Base-by-base conservation (phyloP, 2,797 vertebrate genomes). In the Leptodactylus fallax region DNA sequence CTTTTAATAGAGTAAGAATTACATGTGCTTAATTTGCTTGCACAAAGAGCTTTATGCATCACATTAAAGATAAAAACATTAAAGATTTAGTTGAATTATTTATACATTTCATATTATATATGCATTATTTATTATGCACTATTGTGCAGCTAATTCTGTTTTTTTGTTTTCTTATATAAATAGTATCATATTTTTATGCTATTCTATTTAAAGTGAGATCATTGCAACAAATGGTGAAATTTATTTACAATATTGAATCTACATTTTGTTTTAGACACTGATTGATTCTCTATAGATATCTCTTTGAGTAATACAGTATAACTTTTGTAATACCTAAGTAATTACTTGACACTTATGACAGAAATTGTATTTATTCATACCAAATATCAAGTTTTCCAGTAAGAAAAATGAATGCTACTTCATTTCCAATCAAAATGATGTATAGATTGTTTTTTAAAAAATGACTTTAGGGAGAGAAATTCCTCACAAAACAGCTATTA, bases 361-460 rank as follows among this genome's bases (percentile, higher is more conserved):
- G 61, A 78, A 84, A 84, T 79, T 79, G 45, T 58, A 79, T 83
- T 87, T 74, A 87, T 83, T 83, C 27, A 76, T 21, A 55, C 58
- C 72, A 58, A 87, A 87, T 87, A 83, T 79, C 74, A 79, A 58
- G 49, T 87, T 87, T 87, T 71, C 51, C 21, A 69, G 71, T 53
- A 88, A 86, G 87, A 84, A 84, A 88, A 88, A 88, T 84, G 81
- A 84, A 71, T 56, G 13, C 21, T 78, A 79, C 81, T 84, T 84
- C 61, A 81, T 84, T 84, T 83, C 81, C 74, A 88, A 88, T 88
- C 72, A 88, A 88, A 88, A 88, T 88, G 87, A 88, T 88, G 60
- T 83, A 88, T 88, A 84, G 81, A 88, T 88, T 84, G 81, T 84
- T 84, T 87, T 82, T 77, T 19, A 80, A 76, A 83, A 84, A 88